Percentiles rank a stretch among this genome's conserved stretches.
phyloP scores from a whole-genome alignment of 2,888 invertebrate genomes.

The Callyntrura guangdongensis region DNA sequence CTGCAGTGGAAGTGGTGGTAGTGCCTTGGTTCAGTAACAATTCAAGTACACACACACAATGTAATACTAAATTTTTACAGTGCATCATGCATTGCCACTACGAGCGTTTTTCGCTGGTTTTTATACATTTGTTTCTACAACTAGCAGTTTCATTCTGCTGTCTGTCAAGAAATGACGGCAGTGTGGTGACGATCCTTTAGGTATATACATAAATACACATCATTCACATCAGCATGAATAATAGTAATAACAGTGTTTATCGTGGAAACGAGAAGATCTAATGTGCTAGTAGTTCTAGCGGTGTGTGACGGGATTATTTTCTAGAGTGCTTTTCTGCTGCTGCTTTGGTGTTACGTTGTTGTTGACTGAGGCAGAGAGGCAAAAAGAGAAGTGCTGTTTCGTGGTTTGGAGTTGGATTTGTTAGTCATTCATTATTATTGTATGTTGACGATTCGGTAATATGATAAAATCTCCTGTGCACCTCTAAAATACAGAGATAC shows the following conservation, averaged over 20 bases:
- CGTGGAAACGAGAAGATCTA: slow-evolving; percentile 32
- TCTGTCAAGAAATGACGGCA: slow-evolving; percentile 55
- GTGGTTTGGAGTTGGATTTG: slow-evolving; percentile 45
- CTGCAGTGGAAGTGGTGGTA: too few species aligned
- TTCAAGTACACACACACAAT: too few species aligned
- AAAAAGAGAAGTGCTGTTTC: slow-evolving; percentile 24
- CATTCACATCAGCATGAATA: not conserved
- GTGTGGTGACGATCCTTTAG: slow-evolving; percentile 28
- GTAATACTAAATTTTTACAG: not conserved
- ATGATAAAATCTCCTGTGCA: slow-evolving; percentile 12
- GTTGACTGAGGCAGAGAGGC: too few species aligned
- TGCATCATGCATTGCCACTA: not conserved
- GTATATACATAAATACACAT: not conserved
- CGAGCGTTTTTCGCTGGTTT: slow-evolving; percentile 32
- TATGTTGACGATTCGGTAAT: slow-evolving; percentile 59
- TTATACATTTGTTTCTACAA: not conserved
- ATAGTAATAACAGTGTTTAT: slow-evolving; percentile 12
- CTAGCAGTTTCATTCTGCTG: slow-evolving; percentile 47
- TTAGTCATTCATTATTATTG: slow-evolving; percentile 9
- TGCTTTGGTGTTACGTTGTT: not conserved
- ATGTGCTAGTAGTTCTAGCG: slow-evolving; percentile 48
- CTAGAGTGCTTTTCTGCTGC: slow-evolving; percentile 7
- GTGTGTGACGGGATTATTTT: slow-evolving; percentile 54
- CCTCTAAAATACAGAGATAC: not conserved
- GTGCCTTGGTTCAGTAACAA: too few species aligned